Conservation (phyloP, 2,888 invertebrate genomes). For the Hipparchia sbordonii region DNA sequence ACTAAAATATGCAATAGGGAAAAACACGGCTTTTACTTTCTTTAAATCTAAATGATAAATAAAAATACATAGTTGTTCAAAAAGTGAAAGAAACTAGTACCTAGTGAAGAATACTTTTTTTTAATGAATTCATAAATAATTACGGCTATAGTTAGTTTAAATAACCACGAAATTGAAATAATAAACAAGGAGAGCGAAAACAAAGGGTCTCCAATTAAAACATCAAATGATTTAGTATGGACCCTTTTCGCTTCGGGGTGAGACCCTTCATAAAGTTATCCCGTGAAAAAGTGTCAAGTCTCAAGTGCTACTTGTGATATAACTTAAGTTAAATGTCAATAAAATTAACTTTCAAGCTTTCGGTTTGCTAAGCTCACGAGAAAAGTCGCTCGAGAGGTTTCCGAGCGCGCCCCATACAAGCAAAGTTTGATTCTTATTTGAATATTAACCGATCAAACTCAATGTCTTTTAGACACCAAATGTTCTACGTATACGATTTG, state of each 20-base stretch:
- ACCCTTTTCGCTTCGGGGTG: slow-evolving; percentile 27
- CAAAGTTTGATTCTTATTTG: no score
- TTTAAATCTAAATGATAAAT: no score
- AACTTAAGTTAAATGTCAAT: slow-evolving; percentile 2
- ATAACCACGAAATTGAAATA: not conserved
- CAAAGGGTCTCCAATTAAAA: slow-evolving; percentile 32
- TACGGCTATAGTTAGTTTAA: not conserved
- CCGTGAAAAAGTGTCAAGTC: slow-evolving; percentile 19
- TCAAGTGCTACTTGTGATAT: slow-evolving; percentile 18
- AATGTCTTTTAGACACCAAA: no score
- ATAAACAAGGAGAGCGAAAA: slow-evolving; percentile 28
- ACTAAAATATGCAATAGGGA: not conserved
- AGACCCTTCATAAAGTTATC: slow-evolving; percentile 30
- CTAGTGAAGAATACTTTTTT: no score
- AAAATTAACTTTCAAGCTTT: not conserved
- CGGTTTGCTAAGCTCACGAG: not conserved
- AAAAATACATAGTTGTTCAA: no score
- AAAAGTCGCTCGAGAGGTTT: no score
- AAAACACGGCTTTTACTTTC: not conserved
- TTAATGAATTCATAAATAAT: no score
- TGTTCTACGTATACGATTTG: no score
- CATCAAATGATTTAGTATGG: slow-evolving; percentile 33
- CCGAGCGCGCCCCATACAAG: no score
- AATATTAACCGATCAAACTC: no score
- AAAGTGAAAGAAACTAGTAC: no score